Conservation (phyloP, 2,888 invertebrate genomes). For the Ceraclea dissimilis region DNA sequence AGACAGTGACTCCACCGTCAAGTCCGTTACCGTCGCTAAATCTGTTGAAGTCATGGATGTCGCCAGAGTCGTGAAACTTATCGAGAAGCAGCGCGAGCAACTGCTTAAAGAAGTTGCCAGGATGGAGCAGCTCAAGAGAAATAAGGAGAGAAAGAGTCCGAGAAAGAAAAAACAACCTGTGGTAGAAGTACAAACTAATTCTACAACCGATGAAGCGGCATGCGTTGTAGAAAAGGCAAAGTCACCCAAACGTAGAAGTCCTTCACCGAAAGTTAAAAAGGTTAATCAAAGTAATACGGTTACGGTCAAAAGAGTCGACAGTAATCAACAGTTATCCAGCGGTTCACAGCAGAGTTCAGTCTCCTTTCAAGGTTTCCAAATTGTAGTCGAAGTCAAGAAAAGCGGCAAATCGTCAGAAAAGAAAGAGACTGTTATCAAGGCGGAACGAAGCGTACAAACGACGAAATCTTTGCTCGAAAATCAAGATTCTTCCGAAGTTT, state of each 20-base stretch:
- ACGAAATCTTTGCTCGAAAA: neutral
- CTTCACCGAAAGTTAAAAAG: slow-evolving; percentile 23
- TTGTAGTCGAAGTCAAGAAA: slow-evolving; percentile 20
- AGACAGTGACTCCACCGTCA: slow-evolving; percentile 15
- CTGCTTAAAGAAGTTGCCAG: slow-evolving; percentile 11
- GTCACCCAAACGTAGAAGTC: slow-evolving; percentile 30
- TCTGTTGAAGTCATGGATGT: neutral
- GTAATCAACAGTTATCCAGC: slow-evolving; percentile 7
- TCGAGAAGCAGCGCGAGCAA: slow-evolving; percentile 15
- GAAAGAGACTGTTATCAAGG: slow-evolving; percentile 5
- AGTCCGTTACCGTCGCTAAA: neutral
- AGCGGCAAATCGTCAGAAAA: slow-evolving; percentile 1
- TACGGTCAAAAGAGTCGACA: neutral
- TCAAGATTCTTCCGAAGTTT: slow-evolving; percentile 19
- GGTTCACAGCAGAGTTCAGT: slow-evolving; percentile 12
- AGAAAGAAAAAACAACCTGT: neutral
- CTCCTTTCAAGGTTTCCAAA: slow-evolving; percentile 22
- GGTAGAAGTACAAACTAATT: slow-evolving; percentile 2
- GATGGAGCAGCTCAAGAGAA: slow-evolving; percentile 2
- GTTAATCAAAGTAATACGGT: neutral
- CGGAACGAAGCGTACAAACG: neutral
- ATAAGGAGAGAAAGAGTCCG: neutral
- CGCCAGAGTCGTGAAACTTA: slow-evolving; percentile 9
- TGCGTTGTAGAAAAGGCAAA: slow-evolving; percentile 5
- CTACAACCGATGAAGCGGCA: slow-evolving; percentile 16